Base-by-base conservation (phyloP, 2,888 invertebrate genomes). In the Lissonota sp. region DNA sequence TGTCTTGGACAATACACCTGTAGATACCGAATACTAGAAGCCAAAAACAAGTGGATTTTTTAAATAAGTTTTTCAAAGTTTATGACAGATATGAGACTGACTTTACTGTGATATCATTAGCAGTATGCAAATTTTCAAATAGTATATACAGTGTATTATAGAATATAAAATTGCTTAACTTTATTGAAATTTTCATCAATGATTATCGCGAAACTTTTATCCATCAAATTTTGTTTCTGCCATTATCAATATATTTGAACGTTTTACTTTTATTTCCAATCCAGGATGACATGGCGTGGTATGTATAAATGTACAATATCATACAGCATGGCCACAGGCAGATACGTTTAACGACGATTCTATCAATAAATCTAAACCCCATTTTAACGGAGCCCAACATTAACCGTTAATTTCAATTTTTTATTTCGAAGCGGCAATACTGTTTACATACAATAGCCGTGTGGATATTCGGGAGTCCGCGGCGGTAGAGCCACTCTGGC, bases 261-360 rank as follows among this genome's bases (percentile, higher is more conserved):
- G 7, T 69, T 67, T 74, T 64, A 53, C 62, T 46, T 85, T 85
- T 82, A 85, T 86, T 86, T 73, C 51, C 82, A 72, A 79, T 69
- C 81, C 83, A 83, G 53, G 79, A 80, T 85, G 78, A 82, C 84
- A 85, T 81, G 84, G 86, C 84, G 81, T 84, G 80, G 53, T 84
- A 78, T 82, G 82, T 85, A 86, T 83, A 85, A 88, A 85, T 84
- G 83, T 87, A 87, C 85, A 85, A 84, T 82, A 83, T 83, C 84
- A 82, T 82, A 79, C 86, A 85, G 69, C 82, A 86, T 86, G 84
- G 85, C 86, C 83, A 86, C 84, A 74, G 79, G 85, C 74, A 69
- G 44, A 60, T 81, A 58, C 42, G 63, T 70, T 39, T 1, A 71
- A 76, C 73, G 69, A 80, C 62, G 64, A 67, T 60, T 74, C 6